Percentiles rank a stretch among this genome's conserved stretches.
Conservation (phyloP, 2,888 invertebrate species). For the Rotaria macrura region DNA sequence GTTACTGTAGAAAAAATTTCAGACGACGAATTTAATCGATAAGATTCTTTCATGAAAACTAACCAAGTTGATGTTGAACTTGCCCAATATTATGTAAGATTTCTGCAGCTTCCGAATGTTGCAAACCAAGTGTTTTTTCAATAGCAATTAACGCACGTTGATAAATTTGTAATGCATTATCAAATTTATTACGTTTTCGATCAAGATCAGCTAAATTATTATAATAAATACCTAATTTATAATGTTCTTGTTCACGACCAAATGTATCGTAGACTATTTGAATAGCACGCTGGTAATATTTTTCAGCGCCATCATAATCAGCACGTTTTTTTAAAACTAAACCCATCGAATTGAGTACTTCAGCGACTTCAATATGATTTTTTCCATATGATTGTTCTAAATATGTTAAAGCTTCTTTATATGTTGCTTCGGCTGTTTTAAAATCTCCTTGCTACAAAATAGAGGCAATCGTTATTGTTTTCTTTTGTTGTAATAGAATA, state of each 20-base stretch:
- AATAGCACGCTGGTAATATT: constrained; percentile 4
- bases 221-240: constrained; percentile 6
- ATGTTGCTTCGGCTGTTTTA: neutral
- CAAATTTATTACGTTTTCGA: neutral
- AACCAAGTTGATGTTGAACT: constrained; percentile 14
- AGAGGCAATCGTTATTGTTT: neutral
- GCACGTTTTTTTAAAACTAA: constrained; percentile 2
- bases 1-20: too few relatives aligned
- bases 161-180: neutral
- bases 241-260: neutral
- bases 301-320: constrained; percentile 1
- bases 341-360: constrained; percentile 13
- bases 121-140: neutral
- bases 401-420: neutral
- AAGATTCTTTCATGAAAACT: neutral
- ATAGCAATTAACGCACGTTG: neutral
- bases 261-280: neutral
- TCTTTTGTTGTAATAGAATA: neutral
- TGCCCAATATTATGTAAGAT: neutral
- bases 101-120: neutral
- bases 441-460: neutral
- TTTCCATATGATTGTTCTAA: neutral
- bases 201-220: constrained; percentile 12
- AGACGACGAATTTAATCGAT: too few relatives aligned
- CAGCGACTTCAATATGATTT: constrained; percentile 5